These are phyloP conservation scores for Eufriesea mexicana DNA, from an alignment of 1,140 invertebrate species.

Conservation along the genomic window DNA sequence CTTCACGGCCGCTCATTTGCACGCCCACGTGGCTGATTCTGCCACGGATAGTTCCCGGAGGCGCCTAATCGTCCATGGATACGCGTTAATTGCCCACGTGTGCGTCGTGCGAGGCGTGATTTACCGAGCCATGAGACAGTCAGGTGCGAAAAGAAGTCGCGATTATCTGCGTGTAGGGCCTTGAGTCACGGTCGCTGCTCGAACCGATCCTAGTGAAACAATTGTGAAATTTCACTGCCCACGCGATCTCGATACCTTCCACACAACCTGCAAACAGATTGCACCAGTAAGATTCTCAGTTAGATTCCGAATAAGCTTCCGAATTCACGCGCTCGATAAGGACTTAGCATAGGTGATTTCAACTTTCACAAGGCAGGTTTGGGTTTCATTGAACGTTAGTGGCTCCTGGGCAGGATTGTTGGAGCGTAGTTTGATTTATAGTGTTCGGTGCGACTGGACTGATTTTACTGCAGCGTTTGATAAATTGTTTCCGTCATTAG, in stretches of 20 bases:
- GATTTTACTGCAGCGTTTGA: neutral
- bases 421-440: neutral
- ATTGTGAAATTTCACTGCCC: constrained; percentile 62
- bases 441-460: neutral
- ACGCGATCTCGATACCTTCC: constrained; percentile 32
- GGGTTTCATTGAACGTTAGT: neutral
- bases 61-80: constrained; percentile 63
- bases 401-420: neutral
- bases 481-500: neutral
- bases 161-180: neutral
- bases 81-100: constrained; percentile 66
- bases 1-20: constrained; percentile 26
- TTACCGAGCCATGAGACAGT: constrained; percentile 51
- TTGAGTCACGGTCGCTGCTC: constrained; percentile 21
- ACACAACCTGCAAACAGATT: neutral
- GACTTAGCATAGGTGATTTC: neutral
- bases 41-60: constrained; percentile 43
- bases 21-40: constrained; percentile 50
- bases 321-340: neutral
- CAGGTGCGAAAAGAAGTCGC: constrained; percentile 57
- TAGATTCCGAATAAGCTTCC: constrained; percentile 3
- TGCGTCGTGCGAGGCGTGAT: constrained; percentile 63
- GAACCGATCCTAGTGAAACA: constrained; percentile 46
- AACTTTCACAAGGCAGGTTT: neutral
- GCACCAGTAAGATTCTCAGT: too few relatives aligned